Base-by-base conservation (phyloP, 37 sponge, comb jelly and placozoan species). In the Sycon ciliatum region DNA sequence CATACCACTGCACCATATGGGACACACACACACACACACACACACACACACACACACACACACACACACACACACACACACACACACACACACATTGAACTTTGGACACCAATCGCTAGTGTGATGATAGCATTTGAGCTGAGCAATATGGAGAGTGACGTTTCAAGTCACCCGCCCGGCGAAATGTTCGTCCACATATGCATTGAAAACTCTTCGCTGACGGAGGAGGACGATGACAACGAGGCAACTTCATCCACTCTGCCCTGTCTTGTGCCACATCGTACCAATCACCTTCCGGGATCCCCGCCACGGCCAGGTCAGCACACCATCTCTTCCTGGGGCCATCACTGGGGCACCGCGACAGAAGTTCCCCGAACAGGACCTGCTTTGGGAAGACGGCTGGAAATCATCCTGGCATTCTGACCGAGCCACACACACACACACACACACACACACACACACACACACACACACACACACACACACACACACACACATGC, bases 41-140 rank as follows among this genome's bases (percentile, higher is more conserved):
- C 49, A 42, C 49, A 42, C 49, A 42, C 49, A 42, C 49, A 42
- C 49, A 42, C 49, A 42, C 49, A 42, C 49, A 42, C 49, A 42
- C 49, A 42, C 49, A 42, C 49, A 42, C 49, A 42, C 49, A 42
- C 49, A 42, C 49, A 42, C 49, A 42, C 49, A 42, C 49, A 42
- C 49, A 42, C 49, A 42, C 49, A 42, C 49, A 42, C 49, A 42
- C 49, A 42, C 40, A 96, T n/a, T n/a, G n/a, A n/a, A n/a, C n/a
- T n/a, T n/a, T n/a, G n/a, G n/a, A n/a, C n/a, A n/a, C 56, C 38
- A 6, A 18, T 61, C 24, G 68, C 57, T 24, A 33, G 60, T 22
- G 40, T 52, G 32, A 29, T 0, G 40, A 5, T 2, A 56, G 4
- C 55, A 61, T 27, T 72, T 56, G 26, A 38, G 34, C 42, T 38